Base-by-base conservation (phyloP, 2,888 invertebrate species). In the Tiliacea aurago region DNA sequence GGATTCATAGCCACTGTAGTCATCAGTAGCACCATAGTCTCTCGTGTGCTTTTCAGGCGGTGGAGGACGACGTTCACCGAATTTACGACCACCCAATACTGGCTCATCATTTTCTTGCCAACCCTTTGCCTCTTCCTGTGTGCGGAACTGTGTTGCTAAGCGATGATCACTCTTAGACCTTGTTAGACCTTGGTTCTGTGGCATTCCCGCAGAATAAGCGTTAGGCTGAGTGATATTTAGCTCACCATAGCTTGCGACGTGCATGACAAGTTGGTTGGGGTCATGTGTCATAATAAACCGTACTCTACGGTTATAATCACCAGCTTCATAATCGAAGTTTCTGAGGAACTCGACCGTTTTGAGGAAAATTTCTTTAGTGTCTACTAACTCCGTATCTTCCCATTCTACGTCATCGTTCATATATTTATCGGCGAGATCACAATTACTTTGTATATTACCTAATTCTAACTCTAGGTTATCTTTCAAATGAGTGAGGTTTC, bases 381-480 rank as follows among this genome's bases (percentile, higher is more conserved):
- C 99, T 97, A 99, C 98, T 83, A 99, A 96, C 92, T 99, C 99
- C 82, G 98, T 98, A 89, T 99, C 98, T 88, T 99, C 99, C 98
- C 99, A 99, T 89, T 98, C 98, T 56, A 98, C 98, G 81, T 98
- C 98, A 86, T 98, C 98, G 90, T 98, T 98, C 97, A 99, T 98
- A 92, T 99, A 98, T 93, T 99, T 99, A 94, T 99, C 99, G 66
- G 99, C 99, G 90, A 99, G 97, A 94, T 99, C 99, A 96, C 99
- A 99, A 95, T 99, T 99, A 92, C 99, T 99, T 91, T 98, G 97
- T 90, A 99, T 99, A 95, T 99, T 99, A 86, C 98, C 97, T 91
- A 99, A 98, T 96, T 99, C 99, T 92, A 98, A 97, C 93, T 99
- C 99, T 88, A 99, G 96, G 95, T 99, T 99, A 93, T 99, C 99